Base-by-base conservation (phyloP, 1,140 invertebrate species). In the Battus philenor region DNA sequence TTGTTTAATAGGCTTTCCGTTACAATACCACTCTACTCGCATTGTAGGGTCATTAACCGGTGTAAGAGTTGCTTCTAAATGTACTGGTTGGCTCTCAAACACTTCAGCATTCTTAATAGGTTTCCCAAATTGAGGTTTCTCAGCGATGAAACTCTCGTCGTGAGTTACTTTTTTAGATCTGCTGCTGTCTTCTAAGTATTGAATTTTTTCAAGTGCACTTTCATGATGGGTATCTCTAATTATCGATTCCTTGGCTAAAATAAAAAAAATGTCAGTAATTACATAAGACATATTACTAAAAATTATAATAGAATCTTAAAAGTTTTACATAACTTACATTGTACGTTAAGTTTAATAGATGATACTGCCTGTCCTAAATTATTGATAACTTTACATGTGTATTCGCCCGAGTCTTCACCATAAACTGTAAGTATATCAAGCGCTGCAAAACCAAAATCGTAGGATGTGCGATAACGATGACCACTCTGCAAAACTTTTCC, bases 151-250 rank as follows among this genome's bases (percentile, higher is more conserved):
- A 13, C 88, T 84, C 51, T 97, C 95, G 59, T 95, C 94, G 11
- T 88, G 88, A 9, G 88, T 80, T 15, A 90, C 88, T 20, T 91
- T 89, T 67, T 91, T 93, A 66, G 92, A 93, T 41, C 93, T 90
- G 11, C 93, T 93, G 39, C 93, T 92, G 80, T 95, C 94, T 83
- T 99, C 97, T 43, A 98, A 87, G 66, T 96, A 93, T 66, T 95
- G 93, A 54, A 98, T 96, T 78, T 97, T 97, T 54, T 95, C 91
- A 51, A 97, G 82, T 26, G 97, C 96, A 73, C 95, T 95, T 75
- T 98, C 95, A 59, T 99, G 95, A 87, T 98, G 97, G 7, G 96
- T 96, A 34, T 99, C 97, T 51, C 92, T 89, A 58, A 98, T 97
- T 51, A 98, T 95, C 0, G 91, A 93, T 49, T 93, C 91, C 46